phyloP scores from a whole-genome alignment of 1,140 invertebrate species.

The Calosoma granatense region DNA sequence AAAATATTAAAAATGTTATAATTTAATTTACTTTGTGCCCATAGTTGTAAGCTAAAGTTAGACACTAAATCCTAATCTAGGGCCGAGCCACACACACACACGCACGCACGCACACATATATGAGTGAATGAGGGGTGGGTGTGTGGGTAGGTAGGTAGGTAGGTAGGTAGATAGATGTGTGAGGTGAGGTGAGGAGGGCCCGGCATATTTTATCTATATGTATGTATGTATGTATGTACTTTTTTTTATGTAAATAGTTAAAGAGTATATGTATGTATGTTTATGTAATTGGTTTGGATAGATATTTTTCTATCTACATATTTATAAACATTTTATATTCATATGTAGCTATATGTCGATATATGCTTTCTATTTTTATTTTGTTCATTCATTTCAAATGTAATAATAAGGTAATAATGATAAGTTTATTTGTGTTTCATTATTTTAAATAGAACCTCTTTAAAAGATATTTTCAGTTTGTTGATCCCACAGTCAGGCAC shows the following conservation, averaged over 20 bases:
- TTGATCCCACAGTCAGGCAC: constrained; percentile 37
- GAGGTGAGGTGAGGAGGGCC: no score
- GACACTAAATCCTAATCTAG: constrained; percentile 21
- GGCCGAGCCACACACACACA: constrained; percentile 10
- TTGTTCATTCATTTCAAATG: constrained; percentile 27
- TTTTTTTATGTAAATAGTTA: no score
- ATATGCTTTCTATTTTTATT: constrained; percentile 28
- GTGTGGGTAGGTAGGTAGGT: no score
- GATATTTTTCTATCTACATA: no score
- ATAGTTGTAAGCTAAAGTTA: constrained; percentile 35
- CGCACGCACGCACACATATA: no score
- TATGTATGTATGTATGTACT: constrained; percentile 12
- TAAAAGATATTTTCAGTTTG: constrained; percentile 28
- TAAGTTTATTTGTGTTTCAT: constrained; percentile 21
- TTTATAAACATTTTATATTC: no score
- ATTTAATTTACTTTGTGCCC: constrained; percentile 27
- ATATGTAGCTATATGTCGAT: constrained; percentile 20
- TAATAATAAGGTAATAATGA: constrained; percentile 22
- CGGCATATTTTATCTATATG: constrained; percentile 11
- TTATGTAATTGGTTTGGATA: constrained; percentile 27
- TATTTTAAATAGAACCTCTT: constrained; percentile 23
- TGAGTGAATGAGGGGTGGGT: no score
- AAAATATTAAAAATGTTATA: constrained; percentile 11
- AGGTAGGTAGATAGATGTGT: no score
- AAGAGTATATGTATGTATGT: no score